These are phyloP conservation scores for Cygnus buccinator DNA, from an alignment of 2,113 vertebrate species.

Conservation along the genomic window DNA sequence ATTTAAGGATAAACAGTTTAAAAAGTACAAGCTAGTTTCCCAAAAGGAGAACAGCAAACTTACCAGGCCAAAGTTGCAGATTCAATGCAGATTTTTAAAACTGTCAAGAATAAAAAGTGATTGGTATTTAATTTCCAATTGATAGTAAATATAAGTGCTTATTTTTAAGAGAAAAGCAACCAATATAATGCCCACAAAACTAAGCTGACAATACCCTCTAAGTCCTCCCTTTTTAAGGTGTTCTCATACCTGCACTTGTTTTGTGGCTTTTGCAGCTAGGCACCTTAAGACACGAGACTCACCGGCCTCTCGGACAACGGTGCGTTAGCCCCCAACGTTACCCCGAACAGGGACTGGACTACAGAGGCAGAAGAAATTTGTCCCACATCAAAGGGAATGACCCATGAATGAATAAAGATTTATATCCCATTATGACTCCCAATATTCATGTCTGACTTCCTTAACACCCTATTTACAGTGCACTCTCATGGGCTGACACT, in stretches of 20 bases:
- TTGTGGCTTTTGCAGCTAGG: conserved; percentile 5
- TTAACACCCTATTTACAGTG: conserved; percentile 36
- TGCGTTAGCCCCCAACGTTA: neutral
- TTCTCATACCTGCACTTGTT: neutral
- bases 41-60: neutral
- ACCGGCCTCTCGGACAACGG: neutral
- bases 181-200: neutral
- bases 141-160: conserved; percentile 31
- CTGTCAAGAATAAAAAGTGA: conserved; percentile 37
- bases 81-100: conserved; percentile 12
- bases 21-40: neutral
- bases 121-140: neutral
- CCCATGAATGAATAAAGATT: neutral
- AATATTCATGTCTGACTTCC: neutral
- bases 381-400: neutral
- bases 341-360: neutral
- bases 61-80: conserved; percentile 28
- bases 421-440: neutral
- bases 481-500: neutral
- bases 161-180: neutral
- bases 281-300: neutral
- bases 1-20: neutral
- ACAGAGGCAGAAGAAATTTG: neutral
- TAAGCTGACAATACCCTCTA: neutral
- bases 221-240: neutral